phyloP scores from a whole-genome alignment of 1,140 invertebrate species.

The Patella vulgata region DNA sequence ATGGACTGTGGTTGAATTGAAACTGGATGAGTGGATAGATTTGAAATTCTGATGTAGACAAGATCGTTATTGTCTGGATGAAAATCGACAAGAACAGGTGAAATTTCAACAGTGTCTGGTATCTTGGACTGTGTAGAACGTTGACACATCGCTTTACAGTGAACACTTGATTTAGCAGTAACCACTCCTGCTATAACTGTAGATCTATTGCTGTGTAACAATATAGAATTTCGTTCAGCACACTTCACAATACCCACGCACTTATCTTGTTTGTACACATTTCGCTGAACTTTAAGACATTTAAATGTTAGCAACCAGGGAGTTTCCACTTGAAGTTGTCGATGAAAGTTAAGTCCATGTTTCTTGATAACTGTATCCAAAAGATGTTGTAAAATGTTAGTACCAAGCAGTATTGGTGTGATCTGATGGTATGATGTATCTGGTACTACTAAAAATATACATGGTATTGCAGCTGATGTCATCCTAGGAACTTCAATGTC shows the following conservation, averaged over 20 bases:
- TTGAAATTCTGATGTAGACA: conserved; percentile 7
- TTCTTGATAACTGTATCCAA: not conserved
- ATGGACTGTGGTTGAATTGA: conserved; percentile 8
- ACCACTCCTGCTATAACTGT: not conserved
- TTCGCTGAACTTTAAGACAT: not conserved
- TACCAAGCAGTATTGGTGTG: not conserved
- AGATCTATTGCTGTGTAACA: too few relatives aligned
- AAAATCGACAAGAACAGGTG: not conserved
- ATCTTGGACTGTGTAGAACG: not conserved
- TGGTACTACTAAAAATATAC: conserved; percentile 9
- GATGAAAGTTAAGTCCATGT: not conserved
- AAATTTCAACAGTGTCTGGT: not conserved
- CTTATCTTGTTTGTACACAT: not conserved
- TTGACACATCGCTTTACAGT: not conserved
- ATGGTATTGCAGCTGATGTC: not conserved
- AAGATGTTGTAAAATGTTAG: too few relatives aligned
- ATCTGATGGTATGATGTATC: not conserved
- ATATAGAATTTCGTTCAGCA: not conserved
- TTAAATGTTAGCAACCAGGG: not conserved
- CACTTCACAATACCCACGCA: not conserved
- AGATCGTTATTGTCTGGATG: conserved; percentile 3
- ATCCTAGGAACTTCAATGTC: not conserved
- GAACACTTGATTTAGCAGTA: not conserved
- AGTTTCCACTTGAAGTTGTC: not conserved
- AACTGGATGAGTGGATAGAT: conserved; percentile 14